A percentile compares a stretch with the other conserved stretches of the same genome.
These are phyloP conservation scores for Catonia carolina DNA, from an alignment of 2,888 invertebrate species.

Conservation along the genomic window DNA sequence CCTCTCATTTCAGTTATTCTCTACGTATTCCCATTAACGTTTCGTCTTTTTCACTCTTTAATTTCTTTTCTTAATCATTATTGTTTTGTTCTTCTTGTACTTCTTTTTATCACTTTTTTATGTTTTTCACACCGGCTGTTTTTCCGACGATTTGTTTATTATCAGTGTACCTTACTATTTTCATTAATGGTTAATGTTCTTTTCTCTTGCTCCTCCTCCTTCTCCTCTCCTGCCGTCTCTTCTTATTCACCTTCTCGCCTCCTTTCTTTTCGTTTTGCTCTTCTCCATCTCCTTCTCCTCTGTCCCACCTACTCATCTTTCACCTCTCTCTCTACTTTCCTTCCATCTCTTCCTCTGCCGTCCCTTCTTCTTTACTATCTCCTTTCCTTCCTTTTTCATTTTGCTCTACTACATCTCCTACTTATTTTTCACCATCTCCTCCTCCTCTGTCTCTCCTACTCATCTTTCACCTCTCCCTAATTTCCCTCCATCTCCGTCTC, in stretches of 20 bases:
- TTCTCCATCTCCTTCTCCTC: neutral
- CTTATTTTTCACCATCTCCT: neutral
- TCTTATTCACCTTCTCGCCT: neutral
- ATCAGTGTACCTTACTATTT: neutral
- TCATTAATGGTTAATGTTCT: neutral
- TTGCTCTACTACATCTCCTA: neutral
- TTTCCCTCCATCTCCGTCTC: neutral
- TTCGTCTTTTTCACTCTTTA: neutral
- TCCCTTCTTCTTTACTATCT: neutral
- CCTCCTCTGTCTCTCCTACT: neutral
- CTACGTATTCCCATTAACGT: neutral
- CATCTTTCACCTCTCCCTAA: neutral
- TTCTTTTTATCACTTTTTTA: neutral
- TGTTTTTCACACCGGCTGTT: neutral
- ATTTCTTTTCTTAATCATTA: neutral
- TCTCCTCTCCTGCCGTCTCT: neutral
- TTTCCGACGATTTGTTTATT: neutral
- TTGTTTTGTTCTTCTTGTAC: neutral
- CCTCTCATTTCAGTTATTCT: neutral
- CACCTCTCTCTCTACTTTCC: neutral
- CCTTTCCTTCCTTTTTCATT: neutral
- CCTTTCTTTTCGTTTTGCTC: neutral
- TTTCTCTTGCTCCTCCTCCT: neutral
- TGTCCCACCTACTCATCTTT: neutral
- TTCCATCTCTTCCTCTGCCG: neutral